Conservation (phyloP, 1,140 invertebrate genomes). For the Coptotermes formosanus region DNA sequence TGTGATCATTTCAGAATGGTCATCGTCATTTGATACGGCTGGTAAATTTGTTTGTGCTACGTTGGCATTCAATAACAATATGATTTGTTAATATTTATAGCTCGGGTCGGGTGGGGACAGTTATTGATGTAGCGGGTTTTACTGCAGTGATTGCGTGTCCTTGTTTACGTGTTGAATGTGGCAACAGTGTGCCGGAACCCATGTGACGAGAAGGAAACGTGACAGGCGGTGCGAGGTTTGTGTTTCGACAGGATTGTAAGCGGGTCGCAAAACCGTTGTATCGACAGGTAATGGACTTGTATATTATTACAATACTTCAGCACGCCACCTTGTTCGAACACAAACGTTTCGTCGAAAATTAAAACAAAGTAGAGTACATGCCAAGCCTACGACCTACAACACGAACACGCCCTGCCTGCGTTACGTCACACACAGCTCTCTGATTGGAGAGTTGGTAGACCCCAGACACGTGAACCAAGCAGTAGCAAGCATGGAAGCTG, state of each 20-base stretch:
- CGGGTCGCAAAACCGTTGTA: not conserved
- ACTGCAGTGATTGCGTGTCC: slow-evolving; percentile 24
- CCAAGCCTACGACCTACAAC: not conserved
- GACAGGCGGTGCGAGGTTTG: slow-evolving; percentile 44
- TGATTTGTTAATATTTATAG: not conserved
- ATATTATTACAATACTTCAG: not conserved
- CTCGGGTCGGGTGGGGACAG: not conserved
- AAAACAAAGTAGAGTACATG: slow-evolving; percentile 40
- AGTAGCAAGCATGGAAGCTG: slow-evolving; percentile 52
- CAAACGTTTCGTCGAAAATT: not conserved
- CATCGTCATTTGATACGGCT: too few species aligned
- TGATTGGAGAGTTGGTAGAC: slow-evolving; percentile 45
- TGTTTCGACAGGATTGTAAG: slow-evolving; percentile 37
- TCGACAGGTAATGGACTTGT: not conserved
- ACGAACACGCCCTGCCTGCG: slow-evolving; percentile 37
- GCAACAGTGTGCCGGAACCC: slow-evolving; percentile 40
- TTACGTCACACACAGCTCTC: slow-evolving; percentile 46
- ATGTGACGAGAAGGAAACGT: slow-evolving; percentile 52
- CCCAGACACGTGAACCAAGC: slow-evolving; percentile 53
- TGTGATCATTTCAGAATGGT: too few species aligned
- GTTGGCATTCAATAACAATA: not conserved
- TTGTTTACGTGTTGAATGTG: slow-evolving; percentile 26
- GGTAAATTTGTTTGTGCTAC: too few species aligned
- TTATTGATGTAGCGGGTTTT: not conserved
- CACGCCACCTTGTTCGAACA: not conserved